Evolutionary conservation across 1,140 invertebrate species (phyloP).

Genomic region (Philopotamus ludificatus): DNA sequence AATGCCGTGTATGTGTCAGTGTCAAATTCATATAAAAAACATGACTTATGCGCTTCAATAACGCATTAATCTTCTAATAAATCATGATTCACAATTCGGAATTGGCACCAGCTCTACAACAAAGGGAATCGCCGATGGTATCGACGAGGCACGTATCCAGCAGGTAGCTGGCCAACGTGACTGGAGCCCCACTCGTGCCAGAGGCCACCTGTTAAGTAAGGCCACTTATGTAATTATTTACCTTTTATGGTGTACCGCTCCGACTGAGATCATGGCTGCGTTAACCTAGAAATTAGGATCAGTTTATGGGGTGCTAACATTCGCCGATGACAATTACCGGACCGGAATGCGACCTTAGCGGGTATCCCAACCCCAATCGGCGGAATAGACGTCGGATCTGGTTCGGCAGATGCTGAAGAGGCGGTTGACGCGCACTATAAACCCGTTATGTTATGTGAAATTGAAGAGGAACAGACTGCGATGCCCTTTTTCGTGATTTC

Average conservation of each 20-base stretch:
- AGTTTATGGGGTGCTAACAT: background rate
- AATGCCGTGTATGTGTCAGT: no score
- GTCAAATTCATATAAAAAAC: no score
- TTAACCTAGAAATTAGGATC: background rate
- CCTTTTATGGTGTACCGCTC: background rate
- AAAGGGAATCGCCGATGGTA: background rate
- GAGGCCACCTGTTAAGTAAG: background rate
- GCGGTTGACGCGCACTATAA: no score
- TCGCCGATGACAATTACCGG: background rate
- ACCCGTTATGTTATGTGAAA: no score
- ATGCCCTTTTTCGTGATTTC: background rate
- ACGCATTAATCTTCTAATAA: no score
- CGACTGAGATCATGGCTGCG: background rate
- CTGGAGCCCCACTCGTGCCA: background rate
- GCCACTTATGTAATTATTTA: conserved; percentile 2
- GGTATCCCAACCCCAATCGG: background rate
- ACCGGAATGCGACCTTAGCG: background rate
- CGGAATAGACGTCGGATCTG: background rate
- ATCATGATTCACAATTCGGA: no score
- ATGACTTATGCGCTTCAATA: no score
- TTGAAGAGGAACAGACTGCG: no score
- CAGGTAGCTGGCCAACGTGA: background rate
- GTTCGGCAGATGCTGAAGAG: no score
- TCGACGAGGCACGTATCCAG: background rate
- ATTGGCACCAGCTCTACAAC: no score